These are phyloP conservation scores for Rhinichthys klamathensis DNA, from an alignment of 2,113 vertebrate species.

Conservation along the genomic window DNA sequence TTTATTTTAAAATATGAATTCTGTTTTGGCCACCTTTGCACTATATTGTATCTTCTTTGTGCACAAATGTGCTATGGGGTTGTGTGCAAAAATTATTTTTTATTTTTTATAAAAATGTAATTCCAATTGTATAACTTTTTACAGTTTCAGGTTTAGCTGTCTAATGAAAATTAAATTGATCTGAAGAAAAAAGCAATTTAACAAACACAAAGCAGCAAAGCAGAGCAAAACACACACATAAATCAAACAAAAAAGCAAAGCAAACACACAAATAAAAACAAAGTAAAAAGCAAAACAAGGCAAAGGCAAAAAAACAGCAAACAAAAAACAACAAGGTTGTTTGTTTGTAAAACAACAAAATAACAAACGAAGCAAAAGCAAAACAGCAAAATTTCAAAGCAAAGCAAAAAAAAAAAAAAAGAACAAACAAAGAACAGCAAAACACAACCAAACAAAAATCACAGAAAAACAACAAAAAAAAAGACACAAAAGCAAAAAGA, in stretches of 20 bases:
- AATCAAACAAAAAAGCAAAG: too few relatives aligned
- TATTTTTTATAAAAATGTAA: too few relatives aligned
- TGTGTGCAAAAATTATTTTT: too few relatives aligned
- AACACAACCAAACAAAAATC: neutral
- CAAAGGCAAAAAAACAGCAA: too few relatives aligned
- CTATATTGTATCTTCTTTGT: neutral
- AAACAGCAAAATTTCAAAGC: neutral
- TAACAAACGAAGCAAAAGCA: neutral
- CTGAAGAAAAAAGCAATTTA: neutral
- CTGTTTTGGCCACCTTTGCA: neutral
- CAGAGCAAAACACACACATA: too few relatives aligned
- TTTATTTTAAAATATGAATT: neutral
- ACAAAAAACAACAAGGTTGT: too few relatives aligned
- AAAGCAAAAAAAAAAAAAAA: neutral
- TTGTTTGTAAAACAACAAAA: neutral
- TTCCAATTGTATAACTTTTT: too few relatives aligned
- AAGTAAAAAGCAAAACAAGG: too few relatives aligned
- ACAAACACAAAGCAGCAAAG: neutral
- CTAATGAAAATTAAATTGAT: too few relatives aligned
- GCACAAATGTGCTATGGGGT: too few relatives aligned
- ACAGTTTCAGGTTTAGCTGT: too few relatives aligned
- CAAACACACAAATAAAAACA: too few relatives aligned
- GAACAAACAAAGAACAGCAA: neutral
- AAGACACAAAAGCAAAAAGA: neutral
- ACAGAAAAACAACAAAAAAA: neutral